Conservation (phyloP, 2,113 vertebrate genomes). For the Mesoclemmys tuberculata region DNA sequence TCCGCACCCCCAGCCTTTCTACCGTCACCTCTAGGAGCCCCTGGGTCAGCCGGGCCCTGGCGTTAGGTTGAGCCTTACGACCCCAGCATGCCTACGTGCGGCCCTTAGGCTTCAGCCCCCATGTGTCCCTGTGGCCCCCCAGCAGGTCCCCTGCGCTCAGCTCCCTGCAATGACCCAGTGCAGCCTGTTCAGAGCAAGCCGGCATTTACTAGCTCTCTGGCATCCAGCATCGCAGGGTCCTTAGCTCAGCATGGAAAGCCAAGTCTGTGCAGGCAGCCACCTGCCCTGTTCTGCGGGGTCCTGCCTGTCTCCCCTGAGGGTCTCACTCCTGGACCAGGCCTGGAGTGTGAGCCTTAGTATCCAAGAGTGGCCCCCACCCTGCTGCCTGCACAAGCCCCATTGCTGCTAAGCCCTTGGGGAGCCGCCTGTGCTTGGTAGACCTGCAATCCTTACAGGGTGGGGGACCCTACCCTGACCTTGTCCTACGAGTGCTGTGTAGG, state of each 20-base stretch:
- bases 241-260: not conserved
- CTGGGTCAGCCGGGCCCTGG: too few species aligned
- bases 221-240: not conserved
- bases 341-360: not conserved
- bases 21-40: not conserved
- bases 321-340: not conserved
- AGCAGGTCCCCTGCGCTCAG: not conserved
- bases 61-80: rapidly evolving
- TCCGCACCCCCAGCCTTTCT: not conserved
- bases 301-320: not conserved
- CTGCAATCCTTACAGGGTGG: not conserved
- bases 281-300: not conserved
- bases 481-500: not conserved
- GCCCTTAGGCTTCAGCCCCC: not conserved
- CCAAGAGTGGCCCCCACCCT: not conserved
- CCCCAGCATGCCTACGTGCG: rapidly evolving
- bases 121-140: not conserved
- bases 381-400: too few species aligned
- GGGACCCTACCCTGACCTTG: not conserved
- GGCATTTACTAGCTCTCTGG: not conserved
- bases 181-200: not conserved
- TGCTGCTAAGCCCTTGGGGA: too few species aligned
- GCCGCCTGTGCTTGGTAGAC: not conserved
- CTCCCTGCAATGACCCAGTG: too few species aligned
- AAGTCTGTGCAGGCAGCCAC: not conserved